phyloP scores from a whole-genome alignment of 2,888 invertebrate species.

The Eupithecia subfuscata region DNA sequence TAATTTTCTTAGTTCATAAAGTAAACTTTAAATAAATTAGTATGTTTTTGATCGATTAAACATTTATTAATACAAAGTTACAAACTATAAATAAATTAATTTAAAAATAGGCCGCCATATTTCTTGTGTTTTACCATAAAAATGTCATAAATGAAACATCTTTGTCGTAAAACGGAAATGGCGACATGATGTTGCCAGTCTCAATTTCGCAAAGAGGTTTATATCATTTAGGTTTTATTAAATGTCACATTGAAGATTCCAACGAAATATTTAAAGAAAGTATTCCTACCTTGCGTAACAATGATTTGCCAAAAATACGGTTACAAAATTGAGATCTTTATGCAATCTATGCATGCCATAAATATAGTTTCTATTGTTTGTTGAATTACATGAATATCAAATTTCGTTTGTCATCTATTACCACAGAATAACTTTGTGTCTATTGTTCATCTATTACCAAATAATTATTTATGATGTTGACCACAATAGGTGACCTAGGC shows the following conservation, averaged over 20 bases:
- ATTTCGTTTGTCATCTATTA: slow-evolving; percentile 1
- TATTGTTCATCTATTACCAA: background rate
- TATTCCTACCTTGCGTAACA: background rate
- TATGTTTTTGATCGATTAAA: too few relatives aligned
- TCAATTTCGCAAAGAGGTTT: slow-evolving; percentile 4
- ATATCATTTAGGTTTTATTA: background rate
- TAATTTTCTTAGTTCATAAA: too few relatives aligned
- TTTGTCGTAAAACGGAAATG: slow-evolving; percentile 8
- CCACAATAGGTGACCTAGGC: too few relatives aligned
- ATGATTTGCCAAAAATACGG: slow-evolving; percentile 12
- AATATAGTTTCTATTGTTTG: background rate
- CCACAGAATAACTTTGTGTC: background rate
- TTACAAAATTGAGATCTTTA: slow-evolving; percentile 12
- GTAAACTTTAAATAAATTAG: too few relatives aligned
- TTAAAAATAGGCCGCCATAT: background rate
- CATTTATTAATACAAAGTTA: background rate
- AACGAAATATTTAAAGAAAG: slow-evolving; percentile 7
- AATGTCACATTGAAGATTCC: slow-evolving; percentile 4
- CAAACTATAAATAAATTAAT: background rate
- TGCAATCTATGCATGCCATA: slow-evolving; percentile 1
- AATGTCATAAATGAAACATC: background rate
- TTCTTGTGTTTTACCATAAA: background rate
- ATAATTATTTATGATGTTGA: too few relatives aligned
- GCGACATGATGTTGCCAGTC: background rate
- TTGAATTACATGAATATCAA: slow-evolving; percentile 1